Evolutionary conservation across 2,888 invertebrate species (phyloP), one percentile per base, ranked within the genome.

Genomic region (Pheosia tremula): DNA sequence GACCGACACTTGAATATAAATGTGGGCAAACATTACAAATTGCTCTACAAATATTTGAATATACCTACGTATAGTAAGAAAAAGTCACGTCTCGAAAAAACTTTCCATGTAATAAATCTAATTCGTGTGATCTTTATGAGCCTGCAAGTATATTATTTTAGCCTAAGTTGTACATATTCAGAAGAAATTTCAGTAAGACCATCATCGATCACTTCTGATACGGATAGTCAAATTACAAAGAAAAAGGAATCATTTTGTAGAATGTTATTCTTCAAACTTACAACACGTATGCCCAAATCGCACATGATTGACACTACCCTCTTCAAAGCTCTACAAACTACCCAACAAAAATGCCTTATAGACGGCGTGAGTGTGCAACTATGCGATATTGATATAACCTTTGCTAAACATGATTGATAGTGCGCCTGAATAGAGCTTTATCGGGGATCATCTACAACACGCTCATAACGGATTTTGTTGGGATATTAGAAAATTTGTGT

Each of bases 341-440:
- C 75, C 71, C 77, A 74, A 79, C 76, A 82, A 85, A 72, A 84
- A 82, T 80, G 77, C 81, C 69, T 84, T 85, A 85, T 88, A 88
- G 85, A 83, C 80, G 76, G 73, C 72, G 75, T 92, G 93, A 92
- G 81, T 83, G 76, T 82, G 92, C 93, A 89, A 82, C 79, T 88
- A 86, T 79, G 75, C 75, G 82, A 85, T 90, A 91, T 91, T 91
- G 89, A 87, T 89, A 86, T 89, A 88, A 86, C 87, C 78, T 85
- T 82, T 81, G 78, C 84, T 85, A 85, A 89, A 90, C 87, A 92
- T 91, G 93, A 93, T 93, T 90, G 92, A 93, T 93, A 92, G 91
- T 91, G 84, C 78, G 71, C 72, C 74, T 85, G 86, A 90, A 89
- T 85, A 79, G 86, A 82, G 82, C 79, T 83, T 85, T 89, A 89